Evolutionary conservation across 1,140 invertebrate genomes (phyloP), one percentile per base, ranked within the genome.

Genomic region (Macrosteles quadrilineatus): DNA sequence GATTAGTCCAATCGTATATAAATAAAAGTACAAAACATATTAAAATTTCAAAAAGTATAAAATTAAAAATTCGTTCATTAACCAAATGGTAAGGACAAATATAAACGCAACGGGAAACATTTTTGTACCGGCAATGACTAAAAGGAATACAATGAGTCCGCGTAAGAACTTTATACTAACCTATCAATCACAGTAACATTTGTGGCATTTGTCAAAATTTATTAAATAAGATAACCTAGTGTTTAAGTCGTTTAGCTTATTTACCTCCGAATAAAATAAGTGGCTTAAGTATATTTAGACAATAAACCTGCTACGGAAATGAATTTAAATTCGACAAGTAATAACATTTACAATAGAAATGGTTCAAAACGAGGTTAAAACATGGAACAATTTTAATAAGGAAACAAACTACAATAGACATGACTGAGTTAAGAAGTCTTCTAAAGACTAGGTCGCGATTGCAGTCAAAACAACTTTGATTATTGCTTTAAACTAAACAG

Each of bases 21-120:
- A 59, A 59, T 59, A 59, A 59, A 59, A 59, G 55, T 59, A 59
- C 23, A 59, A 59, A 59, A 59, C 55, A 59, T 59, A 59, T 21
- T 50, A 3, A n/a, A 29, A 59, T 59, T 59, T 59, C 27, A 25
- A n/a, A 59, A 59, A 27, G 27, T 30, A 59, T 27, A 59, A 59
- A 11, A 6, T 4, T 11, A 6, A n/a, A 36, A 36, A 36, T 36
- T 36, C 32, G 32, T 36, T 6, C 14, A 6, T 36, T 36, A 36
- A 36, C 32, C 14, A 36, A 36, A 36, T 14, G 32, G 32, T 36
- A 36, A 4, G 4, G 32, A 36, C 23, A 30, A 59, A 59, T 27
- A 23, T 6, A 23, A 19, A 50, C 3, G 21, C 4, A 50, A 50
- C 47, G 21, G n/a, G 3, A 9, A 50, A 50, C n/a, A 50, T 19